Base-by-base conservation (phyloP, 2,113 vertebrate species). In the Melozone crissalis region DNA sequence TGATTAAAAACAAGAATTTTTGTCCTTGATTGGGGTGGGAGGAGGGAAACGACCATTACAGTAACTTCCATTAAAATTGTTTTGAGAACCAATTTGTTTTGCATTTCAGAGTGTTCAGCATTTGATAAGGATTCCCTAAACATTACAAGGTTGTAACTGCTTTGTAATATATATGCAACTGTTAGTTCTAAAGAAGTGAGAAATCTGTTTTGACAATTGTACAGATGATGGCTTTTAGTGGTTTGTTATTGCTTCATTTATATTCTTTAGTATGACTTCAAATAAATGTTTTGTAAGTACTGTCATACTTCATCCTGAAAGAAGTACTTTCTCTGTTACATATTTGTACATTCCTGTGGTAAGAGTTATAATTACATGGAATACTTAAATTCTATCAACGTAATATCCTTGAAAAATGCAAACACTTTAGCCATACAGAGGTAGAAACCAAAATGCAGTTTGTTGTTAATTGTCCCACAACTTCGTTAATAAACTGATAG, bases 11-110 rank as follows among this genome's bases (percentile, higher is more conserved):
- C 35, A 49, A 91, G 47, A 82, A 55, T 86, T 95, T 91, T 85
- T 95, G 85, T 95, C 90, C 91, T 96, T 93, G 69, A 78, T 77
- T 95, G 84, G 87, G 87, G 49, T 94, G 88, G 95, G 90, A 81
- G 78, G 95, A 95, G 72, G 94, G 89, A 82, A 84, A 59, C n/a
- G 5, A 75, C 72, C 27, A 52, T 86, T 93, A 68, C 47, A 94
- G 23, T 94, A 94, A 93, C 94, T 97, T 98, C 87, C 57, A 94
- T 96, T 94, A 90, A 95, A 96, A 95, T 95, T 97, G 95, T 97
- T 97, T 97, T 93, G 94, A 94, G 93, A 97, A 91, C 77, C 92
- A 69, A 93, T 94, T 96, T 97, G 95, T 93, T 97, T 90, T 94
- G 90, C 79, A 89, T 97, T 97, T 97, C 94, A 54, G 95, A 97